Evolutionary conservation across 23 tunicate species (phyloP), one percentile per base, ranked within the genome.

Genomic region (Styela clava): DNA sequence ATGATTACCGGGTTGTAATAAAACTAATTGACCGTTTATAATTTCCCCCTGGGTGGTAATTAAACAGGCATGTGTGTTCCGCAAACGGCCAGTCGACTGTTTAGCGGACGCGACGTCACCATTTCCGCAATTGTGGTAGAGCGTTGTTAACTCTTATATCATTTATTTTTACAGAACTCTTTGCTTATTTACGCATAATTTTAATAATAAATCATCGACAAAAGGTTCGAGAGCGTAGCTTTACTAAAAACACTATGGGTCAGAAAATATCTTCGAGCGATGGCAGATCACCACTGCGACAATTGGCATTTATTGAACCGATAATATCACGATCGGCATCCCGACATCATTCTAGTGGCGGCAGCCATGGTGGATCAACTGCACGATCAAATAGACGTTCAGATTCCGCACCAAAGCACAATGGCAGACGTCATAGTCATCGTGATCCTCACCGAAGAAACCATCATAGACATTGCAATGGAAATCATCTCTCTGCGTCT

Each of bases 271-370:
- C 97, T 61, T 31, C 85, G 2, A 78, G 76, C 76, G 73, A 67
- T 37, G 86, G 87, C 34, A 79, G 89, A 25, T 82, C 91, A 1
- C 62, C 62, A 22, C 27, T 76, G 31, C 77, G 97, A 67, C 97
- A 86, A 70, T 69, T 91, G 73, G 78, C 97, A 22, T 80, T 91
- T 35, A 74, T 91, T 22, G 97, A 91, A 69, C 97, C 97, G 18
- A 77, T 91, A 24, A 81, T 91, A 69, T 61, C 97, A 0, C 97
- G 90, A 16, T 64, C 95, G 2, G 30, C 79, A 2, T 37, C 83
- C 31, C 64, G 89, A 51, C 62, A 44, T 31, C 76, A 83, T 35
- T 27, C 85, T 12, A 35, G 64, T 35, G 79, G 27, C 1, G 62
- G 78, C 18, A 85, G 63, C 52, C 72, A 89, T 22, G 82, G 56